Evolutionary conservation across 2,113 vertebrate genomes (phyloP).

Genomic region (Rhinopithecus roxellana): DNA sequence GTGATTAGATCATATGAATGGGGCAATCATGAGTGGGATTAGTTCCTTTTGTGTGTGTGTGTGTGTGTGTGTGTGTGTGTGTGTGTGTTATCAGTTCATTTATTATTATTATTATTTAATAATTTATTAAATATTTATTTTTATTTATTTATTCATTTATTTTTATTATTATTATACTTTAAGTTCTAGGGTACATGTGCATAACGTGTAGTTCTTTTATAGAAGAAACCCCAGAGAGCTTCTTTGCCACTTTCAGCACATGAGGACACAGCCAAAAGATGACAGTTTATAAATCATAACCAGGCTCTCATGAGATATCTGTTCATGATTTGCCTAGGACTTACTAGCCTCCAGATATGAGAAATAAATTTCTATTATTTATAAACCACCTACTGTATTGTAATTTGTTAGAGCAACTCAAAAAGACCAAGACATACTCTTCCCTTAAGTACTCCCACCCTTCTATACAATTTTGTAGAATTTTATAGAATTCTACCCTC

Average conservation of each 20-base stretch:
- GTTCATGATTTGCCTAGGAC: neutral
- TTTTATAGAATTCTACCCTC: no score
- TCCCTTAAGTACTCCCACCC: neutral
- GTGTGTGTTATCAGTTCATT: no score
- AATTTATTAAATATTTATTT: no score
- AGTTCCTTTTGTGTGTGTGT: no score
- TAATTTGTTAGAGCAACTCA: neutral
- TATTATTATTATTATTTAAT: no score
- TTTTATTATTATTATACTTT: no score
- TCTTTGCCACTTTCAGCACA: neutral
- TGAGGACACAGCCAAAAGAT: neutral
- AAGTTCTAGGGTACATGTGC: no score
- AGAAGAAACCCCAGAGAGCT: neutral
- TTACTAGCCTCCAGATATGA: neutral
- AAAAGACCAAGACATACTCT: neutral
- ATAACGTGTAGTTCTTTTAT: no score
- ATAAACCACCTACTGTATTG: neutral
- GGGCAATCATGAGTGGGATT: fast-evolving
- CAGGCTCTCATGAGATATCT: neutral
- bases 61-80: no score
- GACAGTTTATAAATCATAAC: neutral
- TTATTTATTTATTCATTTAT: no score
- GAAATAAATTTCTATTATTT: neutral
- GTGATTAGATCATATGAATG: neutral
- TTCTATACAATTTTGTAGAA: neutral